Evolutionary conservation across 1,140 invertebrate species (phyloP), one percentile per base, ranked within the genome.

Genomic region (Drosophila carrolli): DNA sequence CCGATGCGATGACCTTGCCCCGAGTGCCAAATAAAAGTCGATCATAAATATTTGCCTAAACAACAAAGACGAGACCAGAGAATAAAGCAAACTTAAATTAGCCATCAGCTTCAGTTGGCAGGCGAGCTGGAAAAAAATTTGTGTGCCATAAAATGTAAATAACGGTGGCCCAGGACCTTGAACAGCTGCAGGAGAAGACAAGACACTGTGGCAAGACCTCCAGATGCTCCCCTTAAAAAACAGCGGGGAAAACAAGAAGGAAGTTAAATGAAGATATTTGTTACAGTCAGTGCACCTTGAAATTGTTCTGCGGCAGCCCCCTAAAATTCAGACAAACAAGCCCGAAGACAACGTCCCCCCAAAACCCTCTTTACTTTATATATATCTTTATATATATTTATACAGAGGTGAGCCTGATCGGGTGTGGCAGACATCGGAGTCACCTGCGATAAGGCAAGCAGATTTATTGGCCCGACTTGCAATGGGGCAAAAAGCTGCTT

Each of bases 251-350:
- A 40, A 67, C 19, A 71, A 66, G 38, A 43, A 44, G 23, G 27
- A 84, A 81, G 82, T 81, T 84, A 81, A 84, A 84, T 86, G 74
- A 84, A 84, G 81, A 84, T 84, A 84, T 84, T 84, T 84, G 81
- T 86, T 84, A 84, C 81, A 86, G 82, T 86, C 82, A 86, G 73
- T 84, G 81, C 81, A 84, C 82, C 82, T 86, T 81, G 78, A 84
- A 84, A 84, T 86, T 84, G 80, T 84, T 82, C 75, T 83, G 80
- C 71, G 79, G 57, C 79, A 82, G 53, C 61, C 38, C 48, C 65
- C 56, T 5, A 44, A 51, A 65, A 65, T 65, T 65, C 60, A 53
- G 37, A 32, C 60, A 66, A 50, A 68, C 60, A 68, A 44, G 16
- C 38, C 11, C 37, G 14, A 41, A 38, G 23, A 47, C 44, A 5